Evolutionary conservation across 2,113 vertebrate species (phyloP).

Genomic region (Percina caprodes): DNA sequence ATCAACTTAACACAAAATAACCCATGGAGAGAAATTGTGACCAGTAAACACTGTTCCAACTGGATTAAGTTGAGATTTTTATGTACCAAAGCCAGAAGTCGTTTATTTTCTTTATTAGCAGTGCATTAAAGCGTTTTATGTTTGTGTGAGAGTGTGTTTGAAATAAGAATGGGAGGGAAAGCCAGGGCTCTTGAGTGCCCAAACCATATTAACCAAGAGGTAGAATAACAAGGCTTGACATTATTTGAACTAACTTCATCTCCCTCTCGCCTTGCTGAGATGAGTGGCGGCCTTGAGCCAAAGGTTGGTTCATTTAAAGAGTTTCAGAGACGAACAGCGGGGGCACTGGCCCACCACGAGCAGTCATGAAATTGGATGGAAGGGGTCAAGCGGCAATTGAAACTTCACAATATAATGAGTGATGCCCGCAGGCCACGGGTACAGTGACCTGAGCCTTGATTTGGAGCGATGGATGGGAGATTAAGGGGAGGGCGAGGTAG

Average conservation of each 20-base stretch:
- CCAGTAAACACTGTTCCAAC: constrained; percentile 29
- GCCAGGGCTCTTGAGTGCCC: constrained; percentile 38
- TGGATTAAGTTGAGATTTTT: constrained; percentile 53
- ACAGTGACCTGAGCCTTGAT: constrained; percentile 62
- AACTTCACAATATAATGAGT: constrained; percentile 80
- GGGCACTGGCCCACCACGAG: constrained; percentile 38
- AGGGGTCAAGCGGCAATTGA: constrained; percentile 70
- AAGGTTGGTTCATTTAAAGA: constrained; percentile 69
- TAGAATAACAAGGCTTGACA: constrained; percentile 69
- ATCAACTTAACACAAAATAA: constrained; percentile 42
- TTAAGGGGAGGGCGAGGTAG: constrained; percentile 41
- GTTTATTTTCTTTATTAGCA: constrained; percentile 61
- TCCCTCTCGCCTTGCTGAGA: constrained; percentile 52
- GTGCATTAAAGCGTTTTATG: constrained; percentile 30
- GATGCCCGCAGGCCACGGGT: constrained; percentile 61
- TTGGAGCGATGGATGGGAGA: constrained; percentile 63
- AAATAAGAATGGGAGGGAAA: constrained; percentile 39
- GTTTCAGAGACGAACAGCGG: constrained; percentile 60
- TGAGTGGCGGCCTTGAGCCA: constrained; percentile 61
- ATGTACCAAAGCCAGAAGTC: constrained; percentile 50
- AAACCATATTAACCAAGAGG: constrained; percentile 58
- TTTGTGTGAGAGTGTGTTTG: constrained; percentile 38
- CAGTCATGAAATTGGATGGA: constrained; percentile 74
- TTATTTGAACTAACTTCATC: constrained; percentile 65
- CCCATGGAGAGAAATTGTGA: constrained; percentile 32